Evolutionary conservation across 2,888 invertebrate genomes (phyloP).

Genomic region (Scelioninae gen. 2): DNA sequence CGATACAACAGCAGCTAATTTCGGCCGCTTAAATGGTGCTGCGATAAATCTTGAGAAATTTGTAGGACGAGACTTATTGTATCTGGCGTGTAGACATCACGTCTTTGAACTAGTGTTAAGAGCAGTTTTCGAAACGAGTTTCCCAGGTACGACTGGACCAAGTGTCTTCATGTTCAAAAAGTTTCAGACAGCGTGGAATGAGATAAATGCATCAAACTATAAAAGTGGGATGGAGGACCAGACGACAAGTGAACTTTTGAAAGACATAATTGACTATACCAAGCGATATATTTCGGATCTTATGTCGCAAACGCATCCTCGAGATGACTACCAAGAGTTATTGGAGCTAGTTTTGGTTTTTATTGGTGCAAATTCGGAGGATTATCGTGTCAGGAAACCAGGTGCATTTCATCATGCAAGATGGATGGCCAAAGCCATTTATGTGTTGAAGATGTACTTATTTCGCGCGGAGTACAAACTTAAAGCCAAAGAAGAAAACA

Average conservation of each 20-base stretch:
- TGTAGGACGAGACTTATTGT: conserved; percentile 50
- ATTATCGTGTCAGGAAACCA: conserved; percentile 46
- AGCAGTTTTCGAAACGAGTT: conserved; percentile 14
- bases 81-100: conserved; percentile 26
- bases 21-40: conserved; percentile 60
- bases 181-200: conserved; percentile 20
- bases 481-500: conserved; percentile 24
- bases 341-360: conserved; percentile 62
- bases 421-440: conserved; percentile 63
- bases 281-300: background rate
- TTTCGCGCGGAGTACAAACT: conserved; percentile 46
- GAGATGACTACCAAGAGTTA: conserved; percentile 34
- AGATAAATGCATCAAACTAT: conserved; percentile 34
- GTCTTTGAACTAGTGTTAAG: conserved; percentile 26
- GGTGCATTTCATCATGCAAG: conserved; percentile 63
- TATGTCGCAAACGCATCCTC: conserved; percentile 10
- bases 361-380: conserved; percentile 29
- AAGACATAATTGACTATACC: conserved; percentile 13
- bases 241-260: conserved; percentile 19
- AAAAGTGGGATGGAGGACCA: conserved; percentile 27
- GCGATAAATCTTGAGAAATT: conserved; percentile 60
- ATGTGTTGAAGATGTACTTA: conserved; percentile 62
- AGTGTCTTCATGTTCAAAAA: conserved; percentile 26
- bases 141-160: conserved; percentile 26
- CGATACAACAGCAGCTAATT: conserved; percentile 53